These are phyloP conservation scores for Euplagia quadripunctaria DNA, from an alignment of 2,888 invertebrate genomes.

Conservation along the genomic window DNA sequence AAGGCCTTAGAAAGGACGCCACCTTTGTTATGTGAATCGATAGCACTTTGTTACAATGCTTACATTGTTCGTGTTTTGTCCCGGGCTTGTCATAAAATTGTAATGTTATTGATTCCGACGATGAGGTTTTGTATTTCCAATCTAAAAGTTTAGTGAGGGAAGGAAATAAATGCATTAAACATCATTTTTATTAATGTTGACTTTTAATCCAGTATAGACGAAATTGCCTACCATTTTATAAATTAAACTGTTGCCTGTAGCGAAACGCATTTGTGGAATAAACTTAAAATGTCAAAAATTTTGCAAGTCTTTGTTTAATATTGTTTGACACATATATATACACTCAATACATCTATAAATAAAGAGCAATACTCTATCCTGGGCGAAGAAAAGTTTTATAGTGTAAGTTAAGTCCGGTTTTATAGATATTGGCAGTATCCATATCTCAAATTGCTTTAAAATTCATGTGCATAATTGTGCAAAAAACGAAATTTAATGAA, in stretches of 20 bases:
- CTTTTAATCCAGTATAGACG: neutral
- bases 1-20: slow-evolving; percentile 43
- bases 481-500: no score
- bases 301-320: no score
- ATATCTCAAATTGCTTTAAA: no score
- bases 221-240: neutral
- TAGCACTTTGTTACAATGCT: slow-evolving; percentile 30
- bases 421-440: no score
- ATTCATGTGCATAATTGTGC: no score
- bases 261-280: no score
- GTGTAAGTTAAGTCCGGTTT: no score
- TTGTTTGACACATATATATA: no score
- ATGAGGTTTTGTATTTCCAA: slow-evolving; percentile 40
- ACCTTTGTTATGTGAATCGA: slow-evolving; percentile 52
- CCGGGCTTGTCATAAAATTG: slow-evolving; percentile 14
- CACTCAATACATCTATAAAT: no score
- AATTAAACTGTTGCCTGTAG: slow-evolving; percentile 7
- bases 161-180: neutral
- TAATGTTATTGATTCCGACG: slow-evolving; percentile 16
- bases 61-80: slow-evolving; percentile 27
- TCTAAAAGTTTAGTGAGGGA: slow-evolving; percentile 11
- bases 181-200: slow-evolving; percentile 17
- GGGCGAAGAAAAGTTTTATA: no score
- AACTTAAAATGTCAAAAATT: no score
- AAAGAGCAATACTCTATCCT: no score